Conservation (phyloP, 2,888 invertebrate genomes). For the Chrysolina haemoptera region DNA sequence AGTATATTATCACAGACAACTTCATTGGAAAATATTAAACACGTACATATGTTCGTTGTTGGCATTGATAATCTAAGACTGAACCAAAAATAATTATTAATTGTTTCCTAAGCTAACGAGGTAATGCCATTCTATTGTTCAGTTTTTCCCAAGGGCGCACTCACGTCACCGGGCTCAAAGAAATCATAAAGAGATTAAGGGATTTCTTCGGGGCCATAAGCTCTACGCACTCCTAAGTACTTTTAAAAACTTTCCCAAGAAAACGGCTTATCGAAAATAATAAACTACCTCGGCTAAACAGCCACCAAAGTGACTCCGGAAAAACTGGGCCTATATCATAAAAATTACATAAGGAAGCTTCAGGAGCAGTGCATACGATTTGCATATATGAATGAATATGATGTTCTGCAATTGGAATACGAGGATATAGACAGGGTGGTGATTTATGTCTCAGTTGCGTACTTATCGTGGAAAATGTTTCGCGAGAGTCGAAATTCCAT, state of each 20-base stretch:
- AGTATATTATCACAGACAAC: no score
- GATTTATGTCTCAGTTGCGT: neutral
- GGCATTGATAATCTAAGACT: neutral
- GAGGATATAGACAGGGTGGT: slow-evolving; percentile 3
- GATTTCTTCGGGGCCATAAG: slow-evolving; percentile 54
- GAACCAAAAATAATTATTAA: neutral
- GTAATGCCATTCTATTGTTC: slow-evolving; percentile 3
- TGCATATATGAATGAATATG: slow-evolving; percentile 46
- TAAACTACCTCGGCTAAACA: slow-evolving; percentile 52
- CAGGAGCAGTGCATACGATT: slow-evolving; percentile 42
- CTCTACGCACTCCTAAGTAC: slow-evolving; percentile 54
- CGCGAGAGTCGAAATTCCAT: no score
- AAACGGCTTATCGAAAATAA: slow-evolving; percentile 62
- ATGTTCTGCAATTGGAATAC: slow-evolving; percentile 13
- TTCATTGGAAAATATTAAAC: no score
- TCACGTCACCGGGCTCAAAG: slow-evolving; percentile 54
- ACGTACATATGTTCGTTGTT: no score
- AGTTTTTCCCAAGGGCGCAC: slow-evolving; percentile 38
- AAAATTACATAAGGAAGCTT: slow-evolving; percentile 42
- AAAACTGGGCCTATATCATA: slow-evolving; percentile 42
- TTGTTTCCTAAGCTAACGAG: slow-evolving; percentile 3
- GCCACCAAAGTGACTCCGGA: slow-evolving; percentile 46
- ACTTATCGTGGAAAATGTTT: neutral
- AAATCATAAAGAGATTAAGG: slow-evolving; percentile 62
- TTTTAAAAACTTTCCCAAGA: slow-evolving; percentile 52